Evolutionary conservation across 2,113 vertebrate species (phyloP), one percentile per base, ranked within the genome.

Genomic region (Gadus chalcogrammus): DNA sequence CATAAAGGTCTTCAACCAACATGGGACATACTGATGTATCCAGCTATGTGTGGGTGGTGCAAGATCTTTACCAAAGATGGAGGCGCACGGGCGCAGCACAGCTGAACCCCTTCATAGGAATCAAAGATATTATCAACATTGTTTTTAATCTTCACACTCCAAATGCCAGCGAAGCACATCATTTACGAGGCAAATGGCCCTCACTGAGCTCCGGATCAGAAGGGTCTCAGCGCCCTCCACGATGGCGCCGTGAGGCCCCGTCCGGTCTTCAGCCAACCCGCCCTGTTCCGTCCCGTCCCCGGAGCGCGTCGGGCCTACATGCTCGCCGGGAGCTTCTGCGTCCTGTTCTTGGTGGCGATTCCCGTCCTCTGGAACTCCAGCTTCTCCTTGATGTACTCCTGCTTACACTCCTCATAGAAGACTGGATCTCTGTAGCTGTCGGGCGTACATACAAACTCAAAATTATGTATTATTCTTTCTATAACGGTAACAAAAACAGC

Each of bases 391-490:
- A 99, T 91, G 84, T 99, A 99, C 66, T 96, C 93, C 81, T 90
- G 80, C 88, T 97, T 98, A 77, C 97, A 98, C 83, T 94, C 91
- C 90, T 98, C 94, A 61, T 89, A 95, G 86, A 99, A 98, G 1
- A 7, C 75, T 0, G 95, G 94, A 84, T 99, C 95, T 42, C 74
- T 82, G 82, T 98, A 99, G 85, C 97, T 99, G 84, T 5, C 48
- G 71, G 79, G 82, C 67, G 69, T 82, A 6, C 79, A 59, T 7
- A 48, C 8, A 48, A 7, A 42, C 11, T 42, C 5, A 42, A 48
- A 48, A 48, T 2, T 6, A 11, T 48, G 42, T 9, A 12, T 22
- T 22, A 11, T 35, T 9, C 12, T 64, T 28, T 16, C 6, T 31
- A 24, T 11, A 38, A 3, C n/a, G n/a, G 38, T 17, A 3, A 38